These are phyloP conservation scores for Xestia c-nigrum DNA, from an alignment of 2,888 invertebrate species.

Conservation along the genomic window DNA sequence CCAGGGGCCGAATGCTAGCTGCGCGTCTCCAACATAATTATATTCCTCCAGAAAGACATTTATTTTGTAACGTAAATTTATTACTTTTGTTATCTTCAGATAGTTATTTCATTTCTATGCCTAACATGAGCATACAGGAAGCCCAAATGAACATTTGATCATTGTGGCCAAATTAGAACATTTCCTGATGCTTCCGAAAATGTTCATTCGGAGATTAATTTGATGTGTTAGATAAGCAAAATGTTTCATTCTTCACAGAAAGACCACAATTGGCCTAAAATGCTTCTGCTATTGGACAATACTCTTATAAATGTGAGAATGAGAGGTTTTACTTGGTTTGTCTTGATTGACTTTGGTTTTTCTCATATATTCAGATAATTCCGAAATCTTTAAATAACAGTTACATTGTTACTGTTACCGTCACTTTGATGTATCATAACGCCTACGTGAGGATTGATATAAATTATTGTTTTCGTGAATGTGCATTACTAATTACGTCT, in stretches of 20 bases:
- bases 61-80: too few species aligned
- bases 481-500: slow-evolving; percentile 5
- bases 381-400: not conserved
- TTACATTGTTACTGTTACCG: not conserved
- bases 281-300: not conserved
- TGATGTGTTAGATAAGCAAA: not conserved
- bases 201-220: not conserved
- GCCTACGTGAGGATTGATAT: slow-evolving; percentile 11
- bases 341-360: too few species aligned
- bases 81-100: too few species aligned
- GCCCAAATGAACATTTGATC: too few species aligned
- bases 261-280: not conserved
- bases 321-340: too few species aligned
- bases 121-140: too few species aligned
- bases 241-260: not conserved
- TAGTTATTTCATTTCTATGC: too few species aligned
- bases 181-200: not conserved
- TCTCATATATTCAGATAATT: not conserved
- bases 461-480: not conserved
- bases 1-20: too few species aligned
- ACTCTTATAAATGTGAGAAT: too few species aligned
- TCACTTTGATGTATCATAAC: not conserved
- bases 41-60: too few species aligned
- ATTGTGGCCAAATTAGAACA: too few species aligned
- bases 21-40: too few species aligned